phyloP scores from a whole-genome alignment of 2,888 invertebrate genomes.

The Hyppa rectilinea region DNA sequence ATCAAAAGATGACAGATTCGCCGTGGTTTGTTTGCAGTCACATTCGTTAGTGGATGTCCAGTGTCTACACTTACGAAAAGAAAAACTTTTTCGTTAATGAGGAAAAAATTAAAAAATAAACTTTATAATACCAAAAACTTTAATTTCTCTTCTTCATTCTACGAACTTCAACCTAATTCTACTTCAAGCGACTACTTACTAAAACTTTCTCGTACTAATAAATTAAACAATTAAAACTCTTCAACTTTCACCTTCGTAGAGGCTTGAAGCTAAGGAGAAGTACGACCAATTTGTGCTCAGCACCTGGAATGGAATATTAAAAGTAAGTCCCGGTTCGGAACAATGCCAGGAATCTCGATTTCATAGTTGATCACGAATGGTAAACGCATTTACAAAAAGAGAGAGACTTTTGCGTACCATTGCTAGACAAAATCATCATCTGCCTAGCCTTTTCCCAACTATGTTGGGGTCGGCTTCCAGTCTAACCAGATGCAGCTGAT shows the following conservation, averaged over 20 bases:
- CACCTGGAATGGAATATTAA: conserved; percentile 72
- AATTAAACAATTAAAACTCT: conserved; percentile 48
- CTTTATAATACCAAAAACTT: background rate
- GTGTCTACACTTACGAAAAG: too few relatives aligned
- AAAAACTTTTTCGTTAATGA: too few relatives aligned
- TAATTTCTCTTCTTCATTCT: conserved; percentile 12
- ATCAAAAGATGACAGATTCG: too few relatives aligned
- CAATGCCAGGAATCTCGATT: background rate
- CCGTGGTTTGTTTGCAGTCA: too few relatives aligned
- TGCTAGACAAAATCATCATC: too few relatives aligned
- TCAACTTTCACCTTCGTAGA: conserved; percentile 61
- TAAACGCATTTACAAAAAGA: too few relatives aligned
- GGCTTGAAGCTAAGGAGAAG: conserved; percentile 71
- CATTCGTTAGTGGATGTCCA: too few relatives aligned
- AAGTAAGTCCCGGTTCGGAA: conserved; percentile 3
- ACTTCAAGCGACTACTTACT: conserved; percentile 9
- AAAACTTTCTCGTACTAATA: conserved; percentile 41
- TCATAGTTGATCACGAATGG: background rate
- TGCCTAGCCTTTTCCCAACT: too few relatives aligned
- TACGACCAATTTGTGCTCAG: conserved; percentile 81
- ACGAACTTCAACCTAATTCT: conserved; percentile 10
- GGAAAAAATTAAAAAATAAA: background rate
- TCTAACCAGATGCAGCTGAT: too few relatives aligned
- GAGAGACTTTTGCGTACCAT: too few relatives aligned
- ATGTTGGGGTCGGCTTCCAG: too few relatives aligned